These are phyloP conservation scores for Lochmaea capreae DNA, from an alignment of 2,888 invertebrate species.

Conservation along the genomic window DNA sequence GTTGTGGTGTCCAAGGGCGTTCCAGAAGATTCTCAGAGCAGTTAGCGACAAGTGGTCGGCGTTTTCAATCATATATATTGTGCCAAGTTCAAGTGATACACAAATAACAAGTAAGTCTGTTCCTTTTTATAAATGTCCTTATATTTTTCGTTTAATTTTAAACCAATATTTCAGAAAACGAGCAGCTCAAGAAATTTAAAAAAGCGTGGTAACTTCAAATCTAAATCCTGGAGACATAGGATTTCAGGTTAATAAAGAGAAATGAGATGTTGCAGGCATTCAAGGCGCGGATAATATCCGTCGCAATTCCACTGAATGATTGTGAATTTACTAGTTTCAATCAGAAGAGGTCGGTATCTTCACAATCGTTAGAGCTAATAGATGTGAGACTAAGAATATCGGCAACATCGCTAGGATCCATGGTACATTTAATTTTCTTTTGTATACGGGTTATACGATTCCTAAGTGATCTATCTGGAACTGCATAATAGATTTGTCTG, in stretches of 20 bases:
- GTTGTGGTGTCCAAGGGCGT: too few relatives aligned
- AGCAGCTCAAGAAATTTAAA: too few relatives aligned
- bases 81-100: too few relatives aligned
- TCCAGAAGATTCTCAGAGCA: too few relatives aligned
- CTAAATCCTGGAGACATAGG: neutral
- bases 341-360: neutral
- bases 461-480: neutral
- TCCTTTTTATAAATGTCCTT: too few relatives aligned
- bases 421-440: neutral
- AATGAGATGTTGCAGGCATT: neutral
- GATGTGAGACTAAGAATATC: neutral
- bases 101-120: too few relatives aligned
- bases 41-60: too few relatives aligned
- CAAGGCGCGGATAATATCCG: neutral
- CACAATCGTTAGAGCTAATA: neutral
- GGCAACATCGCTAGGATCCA: neutral
- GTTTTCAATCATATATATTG: too few relatives aligned
- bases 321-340: neutral
- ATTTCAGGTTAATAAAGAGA: neutral
- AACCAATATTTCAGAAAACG: too few relatives aligned
- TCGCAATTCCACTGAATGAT: conserved; percentile 1
- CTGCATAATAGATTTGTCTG: neutral
- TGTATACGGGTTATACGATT: neutral
- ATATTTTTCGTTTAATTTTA: too few relatives aligned
- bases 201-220: too few relatives aligned